Evolutionary conservation across 30 jellyfish, hydroid and myxozoan genomes (phyloP).

Genomic region (Rhopilema esculentum): DNA sequence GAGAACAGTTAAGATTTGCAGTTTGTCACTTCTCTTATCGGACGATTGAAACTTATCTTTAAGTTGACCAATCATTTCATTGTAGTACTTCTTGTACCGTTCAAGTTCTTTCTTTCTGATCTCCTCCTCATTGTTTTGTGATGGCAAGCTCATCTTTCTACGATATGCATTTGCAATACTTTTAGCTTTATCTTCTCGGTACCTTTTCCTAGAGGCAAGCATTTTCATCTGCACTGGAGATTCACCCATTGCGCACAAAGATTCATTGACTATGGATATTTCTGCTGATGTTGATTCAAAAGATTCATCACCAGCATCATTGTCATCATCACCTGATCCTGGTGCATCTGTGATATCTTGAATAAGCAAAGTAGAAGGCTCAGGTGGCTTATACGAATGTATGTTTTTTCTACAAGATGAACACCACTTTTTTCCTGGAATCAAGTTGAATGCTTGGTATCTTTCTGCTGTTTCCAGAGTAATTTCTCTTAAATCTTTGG

Average conservation of each 20-base stretch:
- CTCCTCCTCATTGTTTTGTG: background rate
- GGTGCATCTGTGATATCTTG: background rate
- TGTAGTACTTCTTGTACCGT: background rate
- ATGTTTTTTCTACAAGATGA: conserved; percentile 3
- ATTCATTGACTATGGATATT: background rate
- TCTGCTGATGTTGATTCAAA: background rate
- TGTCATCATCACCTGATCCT: background rate
- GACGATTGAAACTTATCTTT: conserved; percentile 21
- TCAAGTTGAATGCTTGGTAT: background rate
- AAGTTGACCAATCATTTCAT: conserved; percentile 26
- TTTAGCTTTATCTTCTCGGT: background rate
- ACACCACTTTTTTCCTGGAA: conserved; percentile 17
- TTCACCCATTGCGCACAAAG: background rate
- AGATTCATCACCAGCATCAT: background rate
- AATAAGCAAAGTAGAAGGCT: background rate
- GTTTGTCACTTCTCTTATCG: conserved; percentile 44
- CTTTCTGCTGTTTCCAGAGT: background rate
- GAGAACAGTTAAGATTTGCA: conserved; percentile 17
- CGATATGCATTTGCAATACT: background rate
- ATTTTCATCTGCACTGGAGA: background rate
- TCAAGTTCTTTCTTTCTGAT: background rate
- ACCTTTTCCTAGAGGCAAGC: background rate
- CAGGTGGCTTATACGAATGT: background rate
- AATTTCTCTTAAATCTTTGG: conserved; percentile 9
- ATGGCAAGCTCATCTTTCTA: too few species aligned